A percentile compares a stretch with the other conserved stretches of the same genome.
Evolutionary conservation across 2,113 vertebrate species (phyloP).

Genomic region (Turdus rufiventris): DNA sequence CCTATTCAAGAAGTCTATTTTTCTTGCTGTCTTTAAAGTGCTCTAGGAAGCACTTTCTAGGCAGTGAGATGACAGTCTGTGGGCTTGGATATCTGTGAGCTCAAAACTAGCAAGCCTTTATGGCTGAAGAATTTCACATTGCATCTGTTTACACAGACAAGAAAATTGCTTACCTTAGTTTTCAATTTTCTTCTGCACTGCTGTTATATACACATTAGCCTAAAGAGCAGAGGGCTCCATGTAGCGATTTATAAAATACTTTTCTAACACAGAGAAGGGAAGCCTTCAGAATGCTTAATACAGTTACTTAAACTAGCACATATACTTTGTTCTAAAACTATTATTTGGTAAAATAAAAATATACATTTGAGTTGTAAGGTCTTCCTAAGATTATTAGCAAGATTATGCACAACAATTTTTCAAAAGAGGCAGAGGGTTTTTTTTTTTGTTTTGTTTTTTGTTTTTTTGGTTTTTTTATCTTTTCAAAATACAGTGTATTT

Average conservation of each 20-base stretch:
- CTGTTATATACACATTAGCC: not conserved
- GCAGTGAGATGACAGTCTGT: not conserved
- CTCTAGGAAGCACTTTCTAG: not conserved
- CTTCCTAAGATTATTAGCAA: not conserved
- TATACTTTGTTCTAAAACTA: not conserved
- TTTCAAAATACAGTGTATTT: not conserved
- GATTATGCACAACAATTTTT: not conserved
- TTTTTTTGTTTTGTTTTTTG: too few relatives aligned
- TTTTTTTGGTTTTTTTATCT: too few relatives aligned
- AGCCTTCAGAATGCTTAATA: not conserved
- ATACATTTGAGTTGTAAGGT: not conserved
- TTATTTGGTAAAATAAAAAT: not conserved
- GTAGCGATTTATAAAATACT: not conserved
- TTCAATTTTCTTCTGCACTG: not conserved
- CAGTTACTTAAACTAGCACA: not conserved
- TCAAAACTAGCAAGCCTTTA: not conserved
- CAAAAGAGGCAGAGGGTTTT: not conserved
- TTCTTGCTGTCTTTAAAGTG: not conserved
- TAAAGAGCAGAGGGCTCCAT: not conserved
- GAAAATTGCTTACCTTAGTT: not conserved
- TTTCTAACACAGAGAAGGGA: not conserved
- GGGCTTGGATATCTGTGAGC: not conserved
- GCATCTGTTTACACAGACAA: not conserved
- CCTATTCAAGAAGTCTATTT: not conserved
- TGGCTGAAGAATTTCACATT: not conserved